Percentiles rank a stretch among this genome's conserved stretches.
These are phyloP conservation scores for Tragelaphus buxtoni DNA, from an alignment of 2,113 vertebrate genomes.

Conservation along the genomic window DNA sequence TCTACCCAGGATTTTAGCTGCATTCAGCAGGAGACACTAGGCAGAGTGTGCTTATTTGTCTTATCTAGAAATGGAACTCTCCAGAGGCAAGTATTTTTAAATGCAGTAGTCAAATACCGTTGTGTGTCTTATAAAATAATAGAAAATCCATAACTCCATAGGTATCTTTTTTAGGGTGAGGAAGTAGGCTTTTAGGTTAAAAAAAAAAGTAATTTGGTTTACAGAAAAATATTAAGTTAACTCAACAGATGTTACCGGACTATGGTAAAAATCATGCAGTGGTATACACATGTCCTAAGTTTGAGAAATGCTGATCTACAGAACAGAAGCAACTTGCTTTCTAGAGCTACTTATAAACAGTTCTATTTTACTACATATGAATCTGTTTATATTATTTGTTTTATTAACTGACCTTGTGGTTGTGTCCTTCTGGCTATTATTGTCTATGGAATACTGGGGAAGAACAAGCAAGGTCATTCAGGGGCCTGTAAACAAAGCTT, in stretches of 20 bases:
- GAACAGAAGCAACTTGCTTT: not conserved
- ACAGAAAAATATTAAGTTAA: conserved; percentile 20
- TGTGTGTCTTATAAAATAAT: not conserved
- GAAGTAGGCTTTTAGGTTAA: not conserved
- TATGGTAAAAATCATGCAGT: not conserved
- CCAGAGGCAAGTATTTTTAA: not conserved
- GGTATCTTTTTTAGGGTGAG: not conserved
- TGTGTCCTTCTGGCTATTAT: not conserved
- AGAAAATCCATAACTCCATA: not conserved
- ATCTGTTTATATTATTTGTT: not conserved
- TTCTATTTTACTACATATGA: not conserved
- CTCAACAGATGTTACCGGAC: not conserved
- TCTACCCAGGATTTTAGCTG: not conserved
- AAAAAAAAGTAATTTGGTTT: not conserved
- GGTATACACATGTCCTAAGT: not conserved
- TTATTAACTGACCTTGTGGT: not conserved
- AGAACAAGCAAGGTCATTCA: not conserved
- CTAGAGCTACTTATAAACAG: not conserved
- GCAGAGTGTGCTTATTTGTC: not conserved
- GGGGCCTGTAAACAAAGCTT: not conserved
- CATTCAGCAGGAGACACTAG: not conserved
- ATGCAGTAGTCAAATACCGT: not conserved
- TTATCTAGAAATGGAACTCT: not conserved
- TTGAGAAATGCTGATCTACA: conserved; percentile 2
- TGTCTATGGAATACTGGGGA: not conserved